Conservation (phyloP, 2,797 vertebrate species). For the Rachycentron canadum region DNA sequence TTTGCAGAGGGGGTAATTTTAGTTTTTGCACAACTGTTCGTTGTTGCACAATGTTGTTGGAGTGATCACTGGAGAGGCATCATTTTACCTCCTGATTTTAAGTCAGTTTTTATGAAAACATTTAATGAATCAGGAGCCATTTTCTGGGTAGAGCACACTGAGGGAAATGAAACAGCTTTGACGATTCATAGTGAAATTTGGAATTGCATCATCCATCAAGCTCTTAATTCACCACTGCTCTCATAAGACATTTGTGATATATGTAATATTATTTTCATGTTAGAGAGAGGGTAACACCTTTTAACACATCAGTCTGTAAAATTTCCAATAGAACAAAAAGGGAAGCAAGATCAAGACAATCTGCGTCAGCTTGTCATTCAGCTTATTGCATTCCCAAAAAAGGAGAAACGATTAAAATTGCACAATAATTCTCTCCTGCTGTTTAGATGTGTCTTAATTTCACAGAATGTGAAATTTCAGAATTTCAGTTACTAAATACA, state of each 20-base stretch:
- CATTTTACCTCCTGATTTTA: not conserved
- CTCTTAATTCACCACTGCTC: not conserved
- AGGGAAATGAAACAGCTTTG: constrained; percentile 28
- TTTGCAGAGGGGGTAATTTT: not conserved
- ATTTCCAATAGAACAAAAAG: constrained; percentile 24
- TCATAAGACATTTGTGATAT: not conserved
- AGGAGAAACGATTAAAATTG: constrained; percentile 18
- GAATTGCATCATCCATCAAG: constrained; percentile 8
- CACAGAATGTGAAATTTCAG: no score
- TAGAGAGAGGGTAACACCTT: not conserved
- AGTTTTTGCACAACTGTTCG: not conserved
- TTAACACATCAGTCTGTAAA: constrained; percentile 3
- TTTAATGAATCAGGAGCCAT: not conserved
- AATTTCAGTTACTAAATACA: constrained; percentile 31
- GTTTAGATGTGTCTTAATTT: constrained; percentile 1
- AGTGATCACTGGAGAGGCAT: not conserved
- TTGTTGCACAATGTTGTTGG: not conserved
- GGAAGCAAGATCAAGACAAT: constrained; percentile 57
- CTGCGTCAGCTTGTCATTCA: constrained; percentile 71
- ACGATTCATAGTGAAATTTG: not conserved
- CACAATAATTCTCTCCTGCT: constrained; percentile 16
- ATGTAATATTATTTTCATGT: not conserved
- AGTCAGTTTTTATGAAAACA: not conserved
- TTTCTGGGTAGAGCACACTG: not conserved
- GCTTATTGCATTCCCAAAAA: constrained; percentile 54